A percentile compares a stretch with the other conserved stretches of the same genome.
These are phyloP conservation scores for Manacus vitellinus DNA, from an alignment of 2,113 vertebrate genomes.

Conservation along the genomic window DNA sequence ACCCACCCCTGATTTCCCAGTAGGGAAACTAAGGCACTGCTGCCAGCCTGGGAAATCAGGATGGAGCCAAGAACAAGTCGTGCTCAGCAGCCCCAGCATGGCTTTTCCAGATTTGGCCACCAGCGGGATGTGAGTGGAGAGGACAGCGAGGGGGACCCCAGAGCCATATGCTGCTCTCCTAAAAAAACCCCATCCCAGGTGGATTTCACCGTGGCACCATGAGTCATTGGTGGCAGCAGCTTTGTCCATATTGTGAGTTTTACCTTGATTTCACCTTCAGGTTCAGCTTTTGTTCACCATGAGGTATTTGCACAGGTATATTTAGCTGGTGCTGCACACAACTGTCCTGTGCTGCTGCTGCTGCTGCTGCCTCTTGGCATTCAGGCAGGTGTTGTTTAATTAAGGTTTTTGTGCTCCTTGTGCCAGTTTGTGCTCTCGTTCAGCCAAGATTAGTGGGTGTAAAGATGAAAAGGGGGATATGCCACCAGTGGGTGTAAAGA, in stretches of 20 bases:
- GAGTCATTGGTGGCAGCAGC: not conserved
- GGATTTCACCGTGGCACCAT: not conserved
- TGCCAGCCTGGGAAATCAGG: not conserved
- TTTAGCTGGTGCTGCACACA: slow-evolving; percentile 9
- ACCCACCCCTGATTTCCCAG: not conserved
- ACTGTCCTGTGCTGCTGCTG: not conserved
- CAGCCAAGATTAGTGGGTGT: not conserved
- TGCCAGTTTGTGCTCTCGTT: not conserved
- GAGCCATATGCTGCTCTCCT: not conserved
- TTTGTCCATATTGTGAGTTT: not conserved
- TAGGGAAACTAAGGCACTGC: not conserved
- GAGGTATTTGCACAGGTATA: not conserved
- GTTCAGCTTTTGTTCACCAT: not conserved
- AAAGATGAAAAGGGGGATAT: not conserved
- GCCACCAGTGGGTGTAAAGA: not conserved
- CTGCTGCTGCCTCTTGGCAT: not conserved
- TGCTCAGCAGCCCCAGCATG: not conserved
- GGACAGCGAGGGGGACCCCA: not conserved
- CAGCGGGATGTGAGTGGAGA: not conserved
- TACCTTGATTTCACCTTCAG: slow-evolving; percentile 39
- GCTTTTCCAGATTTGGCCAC: not conserved
- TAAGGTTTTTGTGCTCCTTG: slow-evolving; percentile 13
- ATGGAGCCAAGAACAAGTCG: not conserved
- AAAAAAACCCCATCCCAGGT: not conserved
- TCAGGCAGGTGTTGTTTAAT: slow-evolving; percentile 30